Conservation (phyloP, 2,113 vertebrate species). For the Pygathrix nemaeus region DNA sequence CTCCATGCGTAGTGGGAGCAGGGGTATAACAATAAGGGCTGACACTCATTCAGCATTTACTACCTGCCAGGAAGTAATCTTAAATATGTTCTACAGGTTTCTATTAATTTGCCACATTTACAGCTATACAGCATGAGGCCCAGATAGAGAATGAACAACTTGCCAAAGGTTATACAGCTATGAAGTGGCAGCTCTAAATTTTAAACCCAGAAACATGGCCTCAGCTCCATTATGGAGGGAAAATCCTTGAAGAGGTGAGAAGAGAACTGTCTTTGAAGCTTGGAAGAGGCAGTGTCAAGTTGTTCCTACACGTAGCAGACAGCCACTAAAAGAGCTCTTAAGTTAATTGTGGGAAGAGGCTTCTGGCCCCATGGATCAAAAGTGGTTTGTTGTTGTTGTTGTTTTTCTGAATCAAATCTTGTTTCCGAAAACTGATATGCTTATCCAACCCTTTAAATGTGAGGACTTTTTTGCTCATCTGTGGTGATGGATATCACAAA, state of each 20-base stretch:
- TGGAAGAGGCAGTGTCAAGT: not conserved
- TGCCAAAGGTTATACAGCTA: not conserved
- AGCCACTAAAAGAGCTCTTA: not conserved
- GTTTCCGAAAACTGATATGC: not conserved
- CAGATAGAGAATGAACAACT: not conserved
- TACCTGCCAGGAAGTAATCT: not conserved
- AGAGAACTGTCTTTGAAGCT: not conserved
- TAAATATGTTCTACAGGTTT: not conserved
- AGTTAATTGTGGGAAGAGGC: not conserved
- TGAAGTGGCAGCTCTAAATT: not conserved
- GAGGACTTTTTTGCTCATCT: too few relatives aligned
- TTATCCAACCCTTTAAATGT: too few relatives aligned
- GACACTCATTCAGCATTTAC: not conserved
- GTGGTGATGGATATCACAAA: too few relatives aligned
- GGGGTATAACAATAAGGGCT: not conserved
- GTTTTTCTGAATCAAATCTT: too few relatives aligned
- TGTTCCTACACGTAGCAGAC: not conserved
- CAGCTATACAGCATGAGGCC: not conserved
- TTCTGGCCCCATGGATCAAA: not conserved
- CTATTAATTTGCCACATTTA: not conserved
- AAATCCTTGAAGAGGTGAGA: rapidly evolving
- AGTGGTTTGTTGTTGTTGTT: not conserved
- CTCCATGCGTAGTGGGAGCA: not conserved
- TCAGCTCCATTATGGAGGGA: not conserved
- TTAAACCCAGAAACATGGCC: not conserved